Percentiles rank a stretch among this genome's conserved stretches.
phyloP scores from a whole-genome alignment of 2,113 vertebrate genomes.

The Bubo scandiacus region DNA sequence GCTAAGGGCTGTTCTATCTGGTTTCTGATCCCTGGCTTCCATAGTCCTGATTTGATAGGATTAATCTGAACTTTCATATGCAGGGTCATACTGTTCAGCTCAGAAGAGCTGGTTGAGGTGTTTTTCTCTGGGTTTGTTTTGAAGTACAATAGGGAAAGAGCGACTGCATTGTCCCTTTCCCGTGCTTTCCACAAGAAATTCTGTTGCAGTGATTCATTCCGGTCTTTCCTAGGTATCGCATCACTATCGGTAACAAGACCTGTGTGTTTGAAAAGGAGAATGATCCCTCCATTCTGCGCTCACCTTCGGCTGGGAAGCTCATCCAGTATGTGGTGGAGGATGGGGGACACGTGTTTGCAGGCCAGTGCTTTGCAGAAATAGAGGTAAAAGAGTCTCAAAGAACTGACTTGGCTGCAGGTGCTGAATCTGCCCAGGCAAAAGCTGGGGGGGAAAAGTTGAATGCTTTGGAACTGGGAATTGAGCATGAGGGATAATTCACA shows the following conservation, averaged over 20 bases:
- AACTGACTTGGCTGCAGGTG: not conserved
- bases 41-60: not conserved
- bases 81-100: not conserved
- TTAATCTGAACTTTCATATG: not conserved
- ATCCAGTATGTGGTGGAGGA: constrained; percentile 97
- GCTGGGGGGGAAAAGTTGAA: not conserved
- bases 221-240: constrained; percentile 84
- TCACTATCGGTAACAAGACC: constrained; percentile 98
- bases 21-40: not conserved
- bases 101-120: not conserved
- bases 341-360: constrained; percentile 93
- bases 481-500: not conserved
- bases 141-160: not conserved
- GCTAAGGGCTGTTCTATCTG: not conserved
- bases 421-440: not conserved
- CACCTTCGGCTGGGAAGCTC: constrained; percentile 93
- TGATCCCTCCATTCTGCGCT: constrained; percentile 93
- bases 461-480: not conserved
- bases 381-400: constrained; percentile 78
- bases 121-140: not conserved
- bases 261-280: constrained; percentile 99
- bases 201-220: not conserved
- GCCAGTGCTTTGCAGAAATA: constrained; percentile 97
- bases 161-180: not conserved
- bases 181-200: not conserved